A percentile compares a stretch with the other conserved stretches of the same genome.
Evolutionary conservation across 53 echinoderm and acorn worm species (phyloP).

Genomic region (Paelopatides confundens): DNA sequence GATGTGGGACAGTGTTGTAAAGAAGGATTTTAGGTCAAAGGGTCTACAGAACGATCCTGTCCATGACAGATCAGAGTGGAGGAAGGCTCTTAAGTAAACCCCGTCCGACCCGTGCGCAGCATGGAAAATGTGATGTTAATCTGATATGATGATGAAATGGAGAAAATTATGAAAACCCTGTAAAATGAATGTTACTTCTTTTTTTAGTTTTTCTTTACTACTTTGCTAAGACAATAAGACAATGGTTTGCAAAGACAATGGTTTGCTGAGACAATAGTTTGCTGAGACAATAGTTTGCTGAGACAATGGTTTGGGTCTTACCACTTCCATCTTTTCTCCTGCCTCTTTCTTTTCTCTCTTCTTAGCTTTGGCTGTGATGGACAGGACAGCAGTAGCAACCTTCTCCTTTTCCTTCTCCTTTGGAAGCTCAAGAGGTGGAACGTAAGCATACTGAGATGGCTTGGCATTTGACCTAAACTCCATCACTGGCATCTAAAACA

Average conservation of each 20-base stretch:
- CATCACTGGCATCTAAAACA: slow-evolving; percentile 87
- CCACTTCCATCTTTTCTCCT: slow-evolving; percentile 97
- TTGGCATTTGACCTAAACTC: slow-evolving; percentile 94
- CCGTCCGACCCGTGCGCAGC: too few species aligned
- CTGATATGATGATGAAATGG: too few species aligned
- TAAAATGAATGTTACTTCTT: too few species aligned
- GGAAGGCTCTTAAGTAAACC: too few species aligned
- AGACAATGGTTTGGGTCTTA: slow-evolving; percentile 50
- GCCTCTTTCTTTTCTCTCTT: slow-evolving; percentile 94
- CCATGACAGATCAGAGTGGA: too few species aligned
- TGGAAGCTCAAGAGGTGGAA: slow-evolving; percentile 92
- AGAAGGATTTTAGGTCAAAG: too few species aligned
- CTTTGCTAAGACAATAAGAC: not conserved
- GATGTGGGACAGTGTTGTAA: too few species aligned
- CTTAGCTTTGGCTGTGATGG: slow-evolving; percentile 97
- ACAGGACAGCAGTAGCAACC: slow-evolving; percentile 94
- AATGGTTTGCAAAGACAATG: too few species aligned
- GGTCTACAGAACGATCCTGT: too few species aligned
- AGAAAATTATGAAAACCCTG: too few species aligned
- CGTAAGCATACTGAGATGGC: slow-evolving; percentile 94
- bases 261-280: not conserved
- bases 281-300: too few species aligned
- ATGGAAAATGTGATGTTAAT: too few species aligned
- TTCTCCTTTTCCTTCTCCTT: slow-evolving; percentile 99
- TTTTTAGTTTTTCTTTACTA: not conserved